Base-by-base conservation (phyloP, 2,888 invertebrate genomes). In the Amiota communis region DNA sequence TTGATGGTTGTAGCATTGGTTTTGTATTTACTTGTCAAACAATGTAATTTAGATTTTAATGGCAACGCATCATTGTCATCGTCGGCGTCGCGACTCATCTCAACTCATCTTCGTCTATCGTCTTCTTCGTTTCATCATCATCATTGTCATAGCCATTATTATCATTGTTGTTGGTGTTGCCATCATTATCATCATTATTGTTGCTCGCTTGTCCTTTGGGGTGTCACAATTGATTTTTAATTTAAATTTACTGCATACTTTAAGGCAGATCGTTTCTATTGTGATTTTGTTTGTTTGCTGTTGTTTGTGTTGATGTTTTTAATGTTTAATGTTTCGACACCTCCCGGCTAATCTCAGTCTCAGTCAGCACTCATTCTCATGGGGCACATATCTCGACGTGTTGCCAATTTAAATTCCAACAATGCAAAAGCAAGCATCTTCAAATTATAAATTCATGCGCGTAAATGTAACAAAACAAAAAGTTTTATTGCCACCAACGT, bases 41-140 rank as follows among this genome's bases (percentile, higher is more conserved):
- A 82, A 78, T 77, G 79, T 80, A 85, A 84, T 84, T 84, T 84
- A 75, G 73, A 72, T 77, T 81, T 84, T 86, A 80, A 84, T 83
- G 84, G 64, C 79, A 75, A 72, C 72, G 72, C 75, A 13, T 72
- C 56, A 47, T 76, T 75, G 75, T 72, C 56, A 47, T 76, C 70
- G 75, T 36, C 36, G 36, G 36, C 36, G 8, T 36, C 36, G 6
- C 36, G 36, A 36, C 36, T 36, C 36, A 6, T 6, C 6, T 36
- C 36, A 6, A 36, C 8, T 36, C 36, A 36, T 36, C 36, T 36
- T 36, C 2, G 4, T 36, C 3, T 23, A 3, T 23, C 23, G 36
- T 36, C 6, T 36, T 6, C 36, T 36, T 6, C 6, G 6, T 36
- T 36, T 6, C 36, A 36, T 36, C 36, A 36, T 36, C 23, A 23